A percentile compares a stretch with the other conserved stretches of the same genome.
phyloP scores from a whole-genome alignment of 2,113 vertebrate species.

The Corydoras sp. region DNA sequence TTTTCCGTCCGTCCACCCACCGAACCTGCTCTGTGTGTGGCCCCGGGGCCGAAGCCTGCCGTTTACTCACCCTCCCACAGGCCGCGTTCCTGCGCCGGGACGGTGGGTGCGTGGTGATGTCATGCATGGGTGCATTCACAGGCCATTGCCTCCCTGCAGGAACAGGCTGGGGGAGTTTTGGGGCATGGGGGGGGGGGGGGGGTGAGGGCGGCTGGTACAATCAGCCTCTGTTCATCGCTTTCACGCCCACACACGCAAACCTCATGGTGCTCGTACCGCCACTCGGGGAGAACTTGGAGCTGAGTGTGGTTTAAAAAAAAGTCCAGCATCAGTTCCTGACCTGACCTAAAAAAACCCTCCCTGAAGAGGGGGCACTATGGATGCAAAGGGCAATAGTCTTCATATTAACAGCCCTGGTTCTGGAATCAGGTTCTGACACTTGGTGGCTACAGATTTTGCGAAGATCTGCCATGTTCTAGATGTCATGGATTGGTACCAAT shows the following conservation, averaged over 20 bases:
- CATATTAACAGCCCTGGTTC: neutral
- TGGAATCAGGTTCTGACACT: neutral
- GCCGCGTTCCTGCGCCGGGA: slow-evolving; percentile 1
- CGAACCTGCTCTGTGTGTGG: slow-evolving; percentile 17
- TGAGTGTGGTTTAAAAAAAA: no score
- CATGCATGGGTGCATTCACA: slow-evolving; percentile 4
- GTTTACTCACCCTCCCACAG: slow-evolving; percentile 8
- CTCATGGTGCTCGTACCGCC: neutral
- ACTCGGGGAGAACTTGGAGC: no score
- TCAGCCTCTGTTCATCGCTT: slow-evolving; percentile 17
- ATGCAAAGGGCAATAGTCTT: no score
- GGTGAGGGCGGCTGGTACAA: slow-evolving; percentile 9
- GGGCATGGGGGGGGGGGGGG: neutral
- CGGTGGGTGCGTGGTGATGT: slow-evolving; percentile 13
- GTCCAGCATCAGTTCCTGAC: no score
- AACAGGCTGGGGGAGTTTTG: slow-evolving; percentile 8
- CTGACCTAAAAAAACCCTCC: no score
- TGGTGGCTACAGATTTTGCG: no score
- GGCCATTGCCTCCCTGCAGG: slow-evolving; percentile 8
- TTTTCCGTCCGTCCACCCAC: slow-evolving; percentile 26
- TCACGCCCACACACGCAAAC: neutral
- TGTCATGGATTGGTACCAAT: no score
- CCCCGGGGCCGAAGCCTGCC: neutral
- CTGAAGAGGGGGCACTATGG: no score
- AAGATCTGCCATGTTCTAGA: no score